phyloP scores from a whole-genome alignment of 2,113 vertebrate species.

The Forbesichthys papilliferus region DNA sequence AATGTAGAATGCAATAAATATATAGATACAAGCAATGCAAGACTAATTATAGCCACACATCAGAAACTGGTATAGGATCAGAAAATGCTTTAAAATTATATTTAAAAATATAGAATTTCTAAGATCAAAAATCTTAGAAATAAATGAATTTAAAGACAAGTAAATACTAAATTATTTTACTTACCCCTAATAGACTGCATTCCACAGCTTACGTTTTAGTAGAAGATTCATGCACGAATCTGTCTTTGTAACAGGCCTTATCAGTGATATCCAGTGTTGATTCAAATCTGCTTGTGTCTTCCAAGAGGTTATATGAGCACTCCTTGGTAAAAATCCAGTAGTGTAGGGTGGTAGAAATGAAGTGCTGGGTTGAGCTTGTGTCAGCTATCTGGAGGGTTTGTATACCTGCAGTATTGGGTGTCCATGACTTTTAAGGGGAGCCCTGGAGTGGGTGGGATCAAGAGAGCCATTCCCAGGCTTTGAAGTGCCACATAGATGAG shows the following conservation, averaged over 20 bases:
- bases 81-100: neutral
- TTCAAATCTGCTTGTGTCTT: constrained; percentile 5
- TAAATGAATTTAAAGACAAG: neutral
- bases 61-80: neutral
- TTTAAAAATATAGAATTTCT: no score
- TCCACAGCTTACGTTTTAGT: constrained; percentile 16
- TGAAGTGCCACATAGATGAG: constrained; percentile 89
- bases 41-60: neutral
- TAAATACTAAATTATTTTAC: constrained; percentile 1
- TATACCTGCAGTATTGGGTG: constrained; percentile 50
- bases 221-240: constrained; percentile 21
- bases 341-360: constrained; percentile 4
- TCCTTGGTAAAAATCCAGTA: constrained; percentile 50
- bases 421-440: constrained; percentile 80
- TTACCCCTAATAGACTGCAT: constrained; percentile 81
- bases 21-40: neutral
- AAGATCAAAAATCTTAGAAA: neutral
- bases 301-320: neutral
- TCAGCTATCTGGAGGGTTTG: constrained; percentile 52
- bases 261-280: constrained; percentile 42
- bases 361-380: constrained; percentile 13
- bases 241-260: constrained; percentile 24
- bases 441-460: constrained; percentile 79
- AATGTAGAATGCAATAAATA: neutral
- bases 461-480: constrained; percentile 78